phyloP scores from a whole-genome alignment of 2,113 vertebrate species.

The Xenopus borealis region DNA sequence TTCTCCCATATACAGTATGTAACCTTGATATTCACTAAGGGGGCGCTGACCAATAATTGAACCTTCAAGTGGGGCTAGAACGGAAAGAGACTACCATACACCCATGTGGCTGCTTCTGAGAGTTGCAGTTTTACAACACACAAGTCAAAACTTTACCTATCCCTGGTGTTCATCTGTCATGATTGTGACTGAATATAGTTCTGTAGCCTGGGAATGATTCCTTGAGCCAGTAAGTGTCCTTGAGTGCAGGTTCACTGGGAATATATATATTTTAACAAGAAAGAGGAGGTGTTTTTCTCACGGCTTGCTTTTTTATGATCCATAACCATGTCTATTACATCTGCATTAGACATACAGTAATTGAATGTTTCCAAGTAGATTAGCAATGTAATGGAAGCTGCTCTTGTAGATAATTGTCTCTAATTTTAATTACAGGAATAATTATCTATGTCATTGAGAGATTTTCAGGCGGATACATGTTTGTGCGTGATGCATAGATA shows the following conservation, averaged over 20 bases:
- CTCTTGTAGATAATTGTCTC: slow-evolving; percentile 46
- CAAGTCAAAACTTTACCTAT: no score
- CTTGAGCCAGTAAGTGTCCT: slow-evolving; percentile 32
- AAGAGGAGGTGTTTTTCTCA: slow-evolving; percentile 10
- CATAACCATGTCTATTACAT: slow-evolving; percentile 39
- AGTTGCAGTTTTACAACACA: no score
- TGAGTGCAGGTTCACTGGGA: slow-evolving; percentile 14
- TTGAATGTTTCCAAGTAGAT: slow-evolving; percentile 47
- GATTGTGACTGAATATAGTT: no score
- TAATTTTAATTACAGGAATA: slow-evolving; percentile 48
- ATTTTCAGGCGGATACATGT: slow-evolving; percentile 40
- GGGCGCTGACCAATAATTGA: no score
- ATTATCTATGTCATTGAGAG: slow-evolving; percentile 44
- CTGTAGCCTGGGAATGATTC: background rate
- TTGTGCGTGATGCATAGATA: slow-evolving; percentile 30
- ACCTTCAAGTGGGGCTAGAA: no score
- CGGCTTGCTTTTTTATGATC: slow-evolving; percentile 35
- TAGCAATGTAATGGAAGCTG: slow-evolving; percentile 40
- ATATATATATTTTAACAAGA: background rate
- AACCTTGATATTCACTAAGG: no score
- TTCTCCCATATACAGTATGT: no score
- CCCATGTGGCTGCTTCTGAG: no score
- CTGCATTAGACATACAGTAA: slow-evolving; percentile 38
- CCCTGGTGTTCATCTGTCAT: no score
- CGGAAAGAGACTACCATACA: no score